Percentiles rank a stretch among this genome's conserved stretches.
Conservation (phyloP, 2,888 invertebrate genomes). For the Oligia fasciuncula region DNA sequence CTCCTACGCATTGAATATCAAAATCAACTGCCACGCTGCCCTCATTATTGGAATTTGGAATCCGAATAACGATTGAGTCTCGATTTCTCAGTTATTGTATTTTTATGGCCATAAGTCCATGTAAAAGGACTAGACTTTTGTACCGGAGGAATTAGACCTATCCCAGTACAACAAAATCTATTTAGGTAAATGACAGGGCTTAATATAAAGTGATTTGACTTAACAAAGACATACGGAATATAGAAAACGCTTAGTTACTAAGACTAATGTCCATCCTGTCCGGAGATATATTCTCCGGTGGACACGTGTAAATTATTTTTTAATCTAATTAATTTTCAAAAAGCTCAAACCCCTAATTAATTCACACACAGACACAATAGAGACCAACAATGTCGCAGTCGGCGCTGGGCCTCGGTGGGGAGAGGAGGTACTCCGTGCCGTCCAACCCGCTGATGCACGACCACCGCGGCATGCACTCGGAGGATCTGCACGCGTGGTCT, state of each 20-base stretch:
- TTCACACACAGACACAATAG: slow-evolving; percentile 51
- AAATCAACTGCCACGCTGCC: slow-evolving; percentile 9
- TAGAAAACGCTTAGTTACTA: neutral
- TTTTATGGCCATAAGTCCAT: neutral
- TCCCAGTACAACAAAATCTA: too few relatives aligned
- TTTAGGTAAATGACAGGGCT: too few relatives aligned
- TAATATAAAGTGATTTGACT: neutral
- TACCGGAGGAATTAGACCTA: neutral
- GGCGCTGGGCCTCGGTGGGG: slow-evolving; percentile 90
- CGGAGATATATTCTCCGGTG: neutral
- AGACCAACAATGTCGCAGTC: slow-evolving; percentile 82
- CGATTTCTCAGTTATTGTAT: neutral
- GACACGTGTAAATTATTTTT: neutral
- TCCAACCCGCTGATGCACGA: slow-evolving; percentile 92
- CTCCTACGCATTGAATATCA: slow-evolving; percentile 10
- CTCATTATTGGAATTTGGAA: slow-evolving; percentile 11
- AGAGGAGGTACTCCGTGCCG: slow-evolving; percentile 96
- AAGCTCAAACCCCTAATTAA: slow-evolving; percentile 30
- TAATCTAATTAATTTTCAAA: neutral
- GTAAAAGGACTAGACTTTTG: neutral
- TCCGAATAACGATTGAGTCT: neutral
- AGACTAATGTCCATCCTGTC: neutral
- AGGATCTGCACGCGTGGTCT: slow-evolving; percentile 98
- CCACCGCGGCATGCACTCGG: slow-evolving; percentile 95
- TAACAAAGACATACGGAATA: too few relatives aligned